These are phyloP conservation scores for Nowickia ferox DNA, from an alignment of 2,888 invertebrate species.

Conservation along the genomic window DNA sequence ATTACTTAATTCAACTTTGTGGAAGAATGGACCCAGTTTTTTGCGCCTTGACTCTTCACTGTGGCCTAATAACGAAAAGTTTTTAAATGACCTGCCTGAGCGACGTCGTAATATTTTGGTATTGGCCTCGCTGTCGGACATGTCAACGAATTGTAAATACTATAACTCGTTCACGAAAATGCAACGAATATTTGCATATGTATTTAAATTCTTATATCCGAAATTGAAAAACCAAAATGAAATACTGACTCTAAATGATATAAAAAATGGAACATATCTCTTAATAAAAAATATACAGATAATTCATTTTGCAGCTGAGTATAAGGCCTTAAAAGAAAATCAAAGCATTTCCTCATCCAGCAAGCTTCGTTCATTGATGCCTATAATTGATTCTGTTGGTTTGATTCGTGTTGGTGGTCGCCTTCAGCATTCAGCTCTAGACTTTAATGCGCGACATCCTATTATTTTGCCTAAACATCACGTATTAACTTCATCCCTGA, in stretches of 20 bases:
- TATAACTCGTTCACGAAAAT: constrained; percentile 40
- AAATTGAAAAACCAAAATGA: constrained; percentile 1
- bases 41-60: not conserved
- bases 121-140: not conserved
- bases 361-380: constrained; percentile 29
- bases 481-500: constrained; percentile 58
- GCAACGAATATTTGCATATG: constrained; percentile 3
- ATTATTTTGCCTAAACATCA: constrained; percentile 62
- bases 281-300: constrained; percentile 52
- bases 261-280: constrained; percentile 44
- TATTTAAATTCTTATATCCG: constrained; percentile 32
- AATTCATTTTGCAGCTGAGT: constrained; percentile 31
- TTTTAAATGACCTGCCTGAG: no score
- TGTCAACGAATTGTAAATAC: constrained; percentile 35
- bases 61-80: no score
- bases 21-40: constrained; percentile 52
- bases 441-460: constrained; percentile 31
- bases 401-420: constrained; percentile 57
- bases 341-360: constrained; percentile 21
- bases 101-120: constrained; percentile 43
- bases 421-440: constrained; percentile 9
- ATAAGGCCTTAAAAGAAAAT: constrained; percentile 23
- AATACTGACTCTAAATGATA: constrained; percentile 9
- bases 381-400: constrained; percentile 47
- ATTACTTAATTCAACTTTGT: constrained; percentile 45